phyloP scores from a whole-genome alignment of 1,140 invertebrate species.

The Hyles vespertilio region DNA sequence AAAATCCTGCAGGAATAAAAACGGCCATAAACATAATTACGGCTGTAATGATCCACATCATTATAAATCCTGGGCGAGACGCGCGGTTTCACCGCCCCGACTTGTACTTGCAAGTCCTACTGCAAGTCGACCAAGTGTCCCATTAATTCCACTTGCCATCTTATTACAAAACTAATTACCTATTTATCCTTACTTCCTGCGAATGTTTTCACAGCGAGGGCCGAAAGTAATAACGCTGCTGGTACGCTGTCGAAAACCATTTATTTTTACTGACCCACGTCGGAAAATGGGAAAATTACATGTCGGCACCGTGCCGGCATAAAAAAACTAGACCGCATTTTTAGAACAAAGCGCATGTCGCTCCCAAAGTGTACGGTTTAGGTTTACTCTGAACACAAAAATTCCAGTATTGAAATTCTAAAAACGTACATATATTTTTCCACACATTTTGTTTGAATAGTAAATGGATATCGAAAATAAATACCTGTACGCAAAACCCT shows the following conservation, averaged over 20 bases:
- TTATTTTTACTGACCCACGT: constrained; percentile 12
- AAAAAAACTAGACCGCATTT: neutral
- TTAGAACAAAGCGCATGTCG: no score
- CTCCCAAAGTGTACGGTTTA: no score
- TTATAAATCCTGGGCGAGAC: constrained; percentile 43
- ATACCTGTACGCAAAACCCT: no score
- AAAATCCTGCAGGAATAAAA: constrained; percentile 7
- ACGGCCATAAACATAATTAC: constrained; percentile 45
- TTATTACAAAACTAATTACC: constrained; percentile 51
- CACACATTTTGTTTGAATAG: no score
- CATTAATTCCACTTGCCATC: constrained; percentile 29
- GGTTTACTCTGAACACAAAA: no score
- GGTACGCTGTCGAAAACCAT: constrained; percentile 7
- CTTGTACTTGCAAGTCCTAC: neutral
- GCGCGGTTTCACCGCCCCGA: neutral
- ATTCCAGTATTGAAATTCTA: no score
- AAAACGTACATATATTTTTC: no score
- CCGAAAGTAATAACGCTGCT: constrained; percentile 17
- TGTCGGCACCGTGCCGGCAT: constrained; percentile 6
- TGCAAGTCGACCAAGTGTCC: neutral
- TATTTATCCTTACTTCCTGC: constrained; percentile 38
- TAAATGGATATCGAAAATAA: no score
- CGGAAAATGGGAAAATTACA: constrained; percentile 11
- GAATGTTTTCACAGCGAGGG: constrained; percentile 15
- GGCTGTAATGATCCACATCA: constrained; percentile 45